These are phyloP conservation scores for Euproctis similis DNA, from an alignment of 2,888 invertebrate species.

Conservation along the genomic window DNA sequence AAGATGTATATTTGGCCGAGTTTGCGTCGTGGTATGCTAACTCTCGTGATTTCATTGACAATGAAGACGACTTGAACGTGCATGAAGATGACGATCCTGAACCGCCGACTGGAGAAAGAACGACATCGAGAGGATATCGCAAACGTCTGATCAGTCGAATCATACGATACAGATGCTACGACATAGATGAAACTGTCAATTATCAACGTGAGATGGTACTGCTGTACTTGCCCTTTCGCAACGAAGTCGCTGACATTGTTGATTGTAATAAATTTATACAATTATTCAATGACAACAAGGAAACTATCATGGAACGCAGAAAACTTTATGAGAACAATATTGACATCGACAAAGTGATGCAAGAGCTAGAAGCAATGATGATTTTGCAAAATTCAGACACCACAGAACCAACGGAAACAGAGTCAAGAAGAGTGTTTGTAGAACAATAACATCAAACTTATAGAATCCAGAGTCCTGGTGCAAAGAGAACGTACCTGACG, in stretches of 20 bases:
- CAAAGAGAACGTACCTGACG: constrained; percentile 16
- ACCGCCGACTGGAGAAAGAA: constrained; percentile 17
- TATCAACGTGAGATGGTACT: constrained; percentile 39
- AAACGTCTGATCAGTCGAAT: constrained; percentile 17
- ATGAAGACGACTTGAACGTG: constrained; percentile 29
- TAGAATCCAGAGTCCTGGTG: constrained; percentile 24
- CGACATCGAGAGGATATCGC: constrained; percentile 22
- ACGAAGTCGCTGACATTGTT: constrained; percentile 27
- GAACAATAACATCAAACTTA: constrained; percentile 18
- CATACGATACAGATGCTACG: constrained; percentile 39
- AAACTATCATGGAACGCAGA: constrained; percentile 19
- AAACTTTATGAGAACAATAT: constrained; percentile 18
- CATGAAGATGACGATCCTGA: constrained; percentile 22
- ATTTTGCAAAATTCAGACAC: constrained; percentile 21
- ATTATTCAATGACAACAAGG: constrained; percentile 21
- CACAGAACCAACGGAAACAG: constrained; percentile 15
- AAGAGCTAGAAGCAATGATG: constrained; percentile 30
- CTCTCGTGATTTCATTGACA: constrained; percentile 28
- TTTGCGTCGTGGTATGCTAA: constrained; percentile 19
- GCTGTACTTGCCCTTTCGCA: constrained; percentile 34
- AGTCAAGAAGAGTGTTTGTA: too few species aligned
- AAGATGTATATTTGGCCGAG: constrained; percentile 23
- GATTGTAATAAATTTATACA: constrained; percentile 22
- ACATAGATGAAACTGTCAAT: constrained; percentile 31
- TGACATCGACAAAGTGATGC: constrained; percentile 24